phyloP scores from a whole-genome alignment of 1,140 invertebrate species.

The Portunus trituberculatus region DNA sequence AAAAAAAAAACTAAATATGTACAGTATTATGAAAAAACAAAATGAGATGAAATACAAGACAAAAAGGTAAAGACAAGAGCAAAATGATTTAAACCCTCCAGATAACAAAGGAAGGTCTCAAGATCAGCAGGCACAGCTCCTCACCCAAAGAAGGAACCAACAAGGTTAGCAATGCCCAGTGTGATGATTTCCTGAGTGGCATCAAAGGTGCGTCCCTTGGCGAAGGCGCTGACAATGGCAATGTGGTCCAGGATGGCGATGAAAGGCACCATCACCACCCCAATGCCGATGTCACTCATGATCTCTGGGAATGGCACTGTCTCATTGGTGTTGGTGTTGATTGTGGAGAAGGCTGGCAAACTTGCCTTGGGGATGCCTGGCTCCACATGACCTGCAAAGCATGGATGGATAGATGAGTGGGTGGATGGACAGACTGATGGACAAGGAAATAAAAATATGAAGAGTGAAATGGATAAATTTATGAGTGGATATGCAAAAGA shows the following conservation, averaged over 20 bases:
- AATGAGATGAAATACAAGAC: neutral
- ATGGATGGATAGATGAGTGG: neutral
- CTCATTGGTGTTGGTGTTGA: constrained; percentile 73
- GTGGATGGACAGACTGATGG: too few relatives aligned
- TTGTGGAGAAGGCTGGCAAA: constrained; percentile 71
- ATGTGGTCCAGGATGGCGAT: constrained; percentile 90
- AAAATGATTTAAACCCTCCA: neutral
- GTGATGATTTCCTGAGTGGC: constrained; percentile 92
- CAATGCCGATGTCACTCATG: constrained; percentile 86
- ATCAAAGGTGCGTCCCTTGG: constrained; percentile 84
- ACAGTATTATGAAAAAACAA: too few relatives aligned
- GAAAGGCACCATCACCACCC: constrained; percentile 88
- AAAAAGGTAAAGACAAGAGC: neutral
- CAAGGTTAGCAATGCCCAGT: constrained; percentile 91
- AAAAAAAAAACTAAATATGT: too few relatives aligned
- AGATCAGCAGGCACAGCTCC: neutral
- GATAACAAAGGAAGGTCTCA: neutral
- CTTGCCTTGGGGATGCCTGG: constrained; percentile 68
- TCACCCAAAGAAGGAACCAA: constrained; percentile 92
- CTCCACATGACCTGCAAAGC: constrained; percentile 71
- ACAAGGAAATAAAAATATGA: neutral
- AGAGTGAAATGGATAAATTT: neutral
- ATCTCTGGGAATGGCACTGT: constrained; percentile 82
- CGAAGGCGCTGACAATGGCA: constrained; percentile 90
- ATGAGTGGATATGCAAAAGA: too few relatives aligned